phyloP scores from a whole-genome alignment of 1,140 invertebrate genomes.

The Lasioglossum albipes region DNA sequence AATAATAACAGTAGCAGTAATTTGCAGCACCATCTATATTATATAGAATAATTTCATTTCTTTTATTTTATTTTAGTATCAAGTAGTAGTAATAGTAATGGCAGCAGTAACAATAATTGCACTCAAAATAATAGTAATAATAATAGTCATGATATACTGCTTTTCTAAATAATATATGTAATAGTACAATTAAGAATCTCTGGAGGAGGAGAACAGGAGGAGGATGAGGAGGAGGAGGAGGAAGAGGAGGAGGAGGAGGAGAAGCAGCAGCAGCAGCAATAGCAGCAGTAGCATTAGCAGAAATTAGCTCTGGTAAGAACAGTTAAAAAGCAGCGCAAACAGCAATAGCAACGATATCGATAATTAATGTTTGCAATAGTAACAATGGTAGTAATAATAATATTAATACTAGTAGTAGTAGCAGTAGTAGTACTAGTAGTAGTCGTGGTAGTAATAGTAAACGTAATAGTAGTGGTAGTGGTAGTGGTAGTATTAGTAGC shows the following conservation, averaged over 20 bases:
- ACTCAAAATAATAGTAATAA: slow-evolving; percentile 18
- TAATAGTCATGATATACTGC: slow-evolving; percentile 18
- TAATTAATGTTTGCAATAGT: not conserved
- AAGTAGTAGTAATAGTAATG: slow-evolving; percentile 10
- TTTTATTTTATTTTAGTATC: not conserved
- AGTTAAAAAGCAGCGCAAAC: slow-evolving; percentile 6
- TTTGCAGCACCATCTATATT: slow-evolving; percentile 37
- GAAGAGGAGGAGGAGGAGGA: no score
- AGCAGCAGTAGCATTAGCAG: not conserved
- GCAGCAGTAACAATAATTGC: slow-evolving; percentile 26
- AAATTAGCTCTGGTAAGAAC: not conserved
- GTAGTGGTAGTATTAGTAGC: not conserved
- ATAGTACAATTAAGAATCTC: not conserved
- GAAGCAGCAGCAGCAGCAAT: not conserved
- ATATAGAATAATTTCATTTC: slow-evolving; percentile 9
- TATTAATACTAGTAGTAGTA: no score
- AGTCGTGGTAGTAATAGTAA: no score
- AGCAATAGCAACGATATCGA: not conserved
- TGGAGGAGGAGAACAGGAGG: no score
- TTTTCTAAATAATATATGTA: slow-evolving; percentile 1
- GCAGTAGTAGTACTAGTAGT: no score
- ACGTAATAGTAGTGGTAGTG: no score
- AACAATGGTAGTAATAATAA: not conserved
- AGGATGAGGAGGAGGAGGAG: no score
- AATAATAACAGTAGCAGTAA: slow-evolving; percentile 33